A percentile compares a stretch with the other conserved stretches of the same genome.
phyloP scores from a whole-genome alignment of 2,113 vertebrate species.

The Pteronura brasiliensis region DNA sequence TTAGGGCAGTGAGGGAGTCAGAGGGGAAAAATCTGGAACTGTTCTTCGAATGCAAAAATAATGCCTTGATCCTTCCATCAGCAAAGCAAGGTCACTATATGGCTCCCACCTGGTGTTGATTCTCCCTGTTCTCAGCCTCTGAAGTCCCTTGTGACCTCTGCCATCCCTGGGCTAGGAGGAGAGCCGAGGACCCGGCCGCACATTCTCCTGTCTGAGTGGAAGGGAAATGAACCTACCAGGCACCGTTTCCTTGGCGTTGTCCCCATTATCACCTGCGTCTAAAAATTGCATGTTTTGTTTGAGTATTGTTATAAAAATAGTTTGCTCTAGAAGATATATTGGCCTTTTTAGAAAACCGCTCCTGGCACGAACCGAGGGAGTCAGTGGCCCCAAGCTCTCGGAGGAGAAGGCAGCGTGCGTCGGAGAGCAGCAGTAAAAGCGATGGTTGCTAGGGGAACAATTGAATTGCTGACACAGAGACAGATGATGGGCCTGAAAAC shows the following conservation, averaged over 20 bases:
- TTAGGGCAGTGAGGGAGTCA: not conserved
- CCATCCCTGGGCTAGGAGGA: accelerated
- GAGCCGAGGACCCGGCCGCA: too few species aligned
- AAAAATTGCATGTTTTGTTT: not conserved
- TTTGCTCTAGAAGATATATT: constrained; percentile 9
- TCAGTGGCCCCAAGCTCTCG: constrained; percentile 59
- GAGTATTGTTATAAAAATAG: constrained; percentile 54
- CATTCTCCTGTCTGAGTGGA: not conserved
- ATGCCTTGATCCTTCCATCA: not conserved
- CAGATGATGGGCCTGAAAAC: constrained; percentile 61
- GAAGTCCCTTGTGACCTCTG: not conserved
- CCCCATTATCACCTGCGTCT: not conserved
- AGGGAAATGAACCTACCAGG: not conserved
- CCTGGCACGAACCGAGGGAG: constrained; percentile 36
- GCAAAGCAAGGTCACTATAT: not conserved
- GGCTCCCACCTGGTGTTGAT: not conserved
- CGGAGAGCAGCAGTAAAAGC: constrained; percentile 30
- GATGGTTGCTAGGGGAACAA: constrained; percentile 76
- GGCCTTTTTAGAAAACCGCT: constrained; percentile 46
- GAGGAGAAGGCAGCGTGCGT: constrained; percentile 28
- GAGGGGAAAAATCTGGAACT: not conserved
- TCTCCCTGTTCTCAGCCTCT: not conserved
- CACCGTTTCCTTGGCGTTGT: not conserved
- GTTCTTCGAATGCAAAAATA: not conserved
- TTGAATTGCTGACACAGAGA: constrained; percentile 75